Evolutionary conservation across 1,140 invertebrate genomes (phyloP).

Genomic region (Bursaphelenchus mucronatus): DNA sequence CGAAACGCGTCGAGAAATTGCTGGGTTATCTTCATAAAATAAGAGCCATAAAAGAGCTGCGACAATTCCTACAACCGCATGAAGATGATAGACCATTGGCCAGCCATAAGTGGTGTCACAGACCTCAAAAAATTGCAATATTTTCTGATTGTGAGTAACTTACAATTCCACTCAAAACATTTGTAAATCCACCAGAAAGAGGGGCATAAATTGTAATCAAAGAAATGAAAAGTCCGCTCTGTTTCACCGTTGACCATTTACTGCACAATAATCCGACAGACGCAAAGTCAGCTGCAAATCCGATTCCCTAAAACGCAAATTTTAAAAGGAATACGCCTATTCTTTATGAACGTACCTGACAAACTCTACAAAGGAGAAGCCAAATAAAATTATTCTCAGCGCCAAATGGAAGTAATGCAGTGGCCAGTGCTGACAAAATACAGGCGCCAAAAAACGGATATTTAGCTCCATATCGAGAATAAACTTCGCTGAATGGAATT

Average conservation of each 20-base stretch:
- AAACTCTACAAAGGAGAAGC: too few relatives aligned
- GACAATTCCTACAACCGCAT: slow-evolving; percentile 21
- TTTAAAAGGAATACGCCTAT: too few relatives aligned
- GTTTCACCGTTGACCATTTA: neutral
- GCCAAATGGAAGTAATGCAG: too few relatives aligned
- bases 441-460: too few relatives aligned
- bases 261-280: slow-evolving; percentile 6
- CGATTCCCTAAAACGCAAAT: too few relatives aligned
- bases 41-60: slow-evolving; percentile 27
- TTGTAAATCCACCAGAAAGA: neutral
- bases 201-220: neutral
- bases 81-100: slow-evolving; percentile 36
- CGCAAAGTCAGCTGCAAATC: too few relatives aligned
- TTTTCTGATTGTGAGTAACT: neutral
- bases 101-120: slow-evolving; percentile 38
- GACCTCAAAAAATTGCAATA: slow-evolving; percentile 13
- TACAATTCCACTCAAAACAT: neutral
- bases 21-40: slow-evolving; percentile 35
- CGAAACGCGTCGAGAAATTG: slow-evolving; percentile 19
- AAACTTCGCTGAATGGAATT: too few relatives aligned
- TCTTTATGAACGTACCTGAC: too few relatives aligned
- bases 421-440: too few relatives aligned
- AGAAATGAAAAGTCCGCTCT: neutral
- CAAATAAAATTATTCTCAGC: too few relatives aligned
- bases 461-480: too few relatives aligned